Base-by-base conservation (phyloP, 2,113 vertebrate species). In the Uropsilus gracilis region DNA sequence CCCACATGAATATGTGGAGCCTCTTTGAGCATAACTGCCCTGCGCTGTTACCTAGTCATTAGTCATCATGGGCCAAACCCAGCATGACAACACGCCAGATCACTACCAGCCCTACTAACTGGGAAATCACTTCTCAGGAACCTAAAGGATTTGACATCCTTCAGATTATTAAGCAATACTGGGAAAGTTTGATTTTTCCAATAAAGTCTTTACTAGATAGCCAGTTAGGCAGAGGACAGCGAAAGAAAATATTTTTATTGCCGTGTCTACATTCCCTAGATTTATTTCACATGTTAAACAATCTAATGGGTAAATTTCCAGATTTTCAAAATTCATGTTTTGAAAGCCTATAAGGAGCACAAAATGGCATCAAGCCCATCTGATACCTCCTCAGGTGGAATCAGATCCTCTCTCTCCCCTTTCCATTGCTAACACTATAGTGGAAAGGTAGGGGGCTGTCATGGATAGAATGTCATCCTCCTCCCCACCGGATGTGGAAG, bases 41-140 rank as follows among this genome's bases (percentile, higher is more conserved):
- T 86, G 61, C 61, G 94, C 75, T n/a, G 69, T 42, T 75, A 96
- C 91, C 93, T 95, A 95, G 72, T 72, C 76, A 2, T 94, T 95
- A 97, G 96, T 94, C 92, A 97, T 97, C 97, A 95, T 2, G 1
- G 77, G 39, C 80, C 89, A 95, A 97, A 97, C 89, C 93, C 93
- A 69, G 93, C 87, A 18, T 96, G 96, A 97, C 77, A 39, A 72
- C 59, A 30, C 76, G 63, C 80, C 28, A 87, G 91, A 97, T 95
- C 94, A 95, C 96, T 66, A 95, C 93, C 89, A 94, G 97, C 94
- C 95, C 96, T 96, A 91, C 93, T 96, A 97, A 94, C 94, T 95
- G 68, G 91, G 91, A 96, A 97, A 96, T 86, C 72, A 94, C 91
- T 97, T 96, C 84, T 82, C 30, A 0, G 89, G 83, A 94, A 94